Percentiles rank a stretch among this genome's conserved stretches.
phyloP scores from a whole-genome alignment of 2,797 vertebrate genomes.

The Heterohyrax brucei region DNA sequence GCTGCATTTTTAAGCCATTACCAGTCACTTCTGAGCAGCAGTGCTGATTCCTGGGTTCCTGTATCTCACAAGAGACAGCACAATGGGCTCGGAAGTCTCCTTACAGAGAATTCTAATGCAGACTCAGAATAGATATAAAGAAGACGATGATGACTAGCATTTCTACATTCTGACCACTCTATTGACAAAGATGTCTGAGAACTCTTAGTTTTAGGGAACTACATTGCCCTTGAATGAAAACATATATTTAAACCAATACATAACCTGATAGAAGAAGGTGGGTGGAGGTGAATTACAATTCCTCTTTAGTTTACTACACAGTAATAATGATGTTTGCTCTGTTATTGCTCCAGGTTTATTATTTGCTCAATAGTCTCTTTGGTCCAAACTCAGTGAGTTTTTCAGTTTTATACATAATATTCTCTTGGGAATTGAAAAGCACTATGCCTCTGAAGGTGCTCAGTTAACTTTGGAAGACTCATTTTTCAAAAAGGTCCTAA shows the following conservation, averaged over 20 bases:
- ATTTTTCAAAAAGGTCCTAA: constrained; percentile 68
- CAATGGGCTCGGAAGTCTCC: constrained; percentile 65
- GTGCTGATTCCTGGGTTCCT: constrained; percentile 64
- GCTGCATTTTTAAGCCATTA: constrained; percentile 72
- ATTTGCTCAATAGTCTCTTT: constrained; percentile 80
- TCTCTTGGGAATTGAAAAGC: constrained; percentile 75
- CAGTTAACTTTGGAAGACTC: constrained; percentile 66
- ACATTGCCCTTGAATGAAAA: constrained; percentile 67
- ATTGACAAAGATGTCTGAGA: constrained; percentile 33
- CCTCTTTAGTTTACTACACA: constrained; percentile 73
- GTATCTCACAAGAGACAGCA: constrained; percentile 31
- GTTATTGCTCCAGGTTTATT: constrained; percentile 76
- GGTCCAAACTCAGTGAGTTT: constrained; percentile 78
- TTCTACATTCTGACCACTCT: constrained; percentile 26
- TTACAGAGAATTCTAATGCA: constrained; percentile 65
- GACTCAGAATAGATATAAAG: constrained; percentile 49
- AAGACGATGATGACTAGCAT: constrained; percentile 30
- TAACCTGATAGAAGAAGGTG: constrained; percentile 52
- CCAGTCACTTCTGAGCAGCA: constrained; percentile 75
- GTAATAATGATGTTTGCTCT: constrained; percentile 82
- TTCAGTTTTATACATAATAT: constrained; percentile 71
- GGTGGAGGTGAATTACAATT: constrained; percentile 14
- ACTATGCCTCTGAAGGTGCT: constrained; percentile 75
- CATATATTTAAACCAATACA: constrained; percentile 65
- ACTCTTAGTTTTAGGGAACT: constrained; percentile 43